phyloP scores from a whole-genome alignment of 2,797 vertebrate species.

The Stomatorhinus walkeri region DNA sequence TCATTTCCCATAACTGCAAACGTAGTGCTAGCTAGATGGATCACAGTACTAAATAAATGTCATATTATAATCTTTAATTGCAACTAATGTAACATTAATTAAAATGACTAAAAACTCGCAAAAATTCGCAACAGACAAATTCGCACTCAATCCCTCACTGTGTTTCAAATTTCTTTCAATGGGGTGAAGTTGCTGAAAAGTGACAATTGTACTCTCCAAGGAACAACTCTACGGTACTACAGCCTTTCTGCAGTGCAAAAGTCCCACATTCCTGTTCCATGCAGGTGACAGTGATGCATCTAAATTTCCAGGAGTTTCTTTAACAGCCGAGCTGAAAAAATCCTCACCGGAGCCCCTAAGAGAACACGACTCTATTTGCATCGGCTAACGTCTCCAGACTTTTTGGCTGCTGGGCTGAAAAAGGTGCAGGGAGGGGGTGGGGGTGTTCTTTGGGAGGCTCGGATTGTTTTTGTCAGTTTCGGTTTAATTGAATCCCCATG shows the following conservation, averaged over 20 bases:
- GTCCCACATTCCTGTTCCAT: background rate
- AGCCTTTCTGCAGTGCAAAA: background rate
- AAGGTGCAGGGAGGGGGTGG: background rate
- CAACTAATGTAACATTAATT: background rate
- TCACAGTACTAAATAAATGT: background rate
- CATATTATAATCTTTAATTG: background rate
- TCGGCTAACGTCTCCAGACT: background rate
- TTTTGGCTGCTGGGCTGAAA: background rate
- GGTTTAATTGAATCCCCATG: constrained; percentile 17
- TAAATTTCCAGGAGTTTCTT: background rate
- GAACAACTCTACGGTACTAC: background rate
- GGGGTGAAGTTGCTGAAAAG: background rate
- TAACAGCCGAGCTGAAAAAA: background rate
- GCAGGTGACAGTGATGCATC: background rate
- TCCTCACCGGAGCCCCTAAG: background rate
- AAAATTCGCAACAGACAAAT: background rate
- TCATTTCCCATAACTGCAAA: background rate
- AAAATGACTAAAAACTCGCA: background rate
- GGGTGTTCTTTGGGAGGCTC: background rate
- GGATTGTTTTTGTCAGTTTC: background rate
- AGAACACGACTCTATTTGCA: background rate
- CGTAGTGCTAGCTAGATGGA: background rate
- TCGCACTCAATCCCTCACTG: background rate
- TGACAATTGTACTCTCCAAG: background rate
- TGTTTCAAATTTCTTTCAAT: background rate